Evolutionary conservation across 2,888 invertebrate species (phyloP).

Genomic region (Labia minor): DNA sequence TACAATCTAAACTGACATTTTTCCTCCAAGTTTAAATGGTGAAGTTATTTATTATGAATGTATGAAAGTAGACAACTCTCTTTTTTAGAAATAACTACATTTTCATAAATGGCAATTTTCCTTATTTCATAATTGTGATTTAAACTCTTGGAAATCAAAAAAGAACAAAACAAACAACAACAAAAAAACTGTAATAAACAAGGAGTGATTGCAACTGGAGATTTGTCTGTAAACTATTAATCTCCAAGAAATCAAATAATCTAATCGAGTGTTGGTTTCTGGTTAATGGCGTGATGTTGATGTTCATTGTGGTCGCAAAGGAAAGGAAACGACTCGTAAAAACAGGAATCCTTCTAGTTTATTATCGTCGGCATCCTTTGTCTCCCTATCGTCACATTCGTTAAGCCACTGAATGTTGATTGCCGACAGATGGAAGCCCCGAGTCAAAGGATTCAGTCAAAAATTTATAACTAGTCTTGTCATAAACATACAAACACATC

Average conservation of each 20-base stretch:
- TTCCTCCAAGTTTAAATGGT: no score
- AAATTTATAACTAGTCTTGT: slow-evolving; percentile 23
- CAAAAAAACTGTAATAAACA: no score
- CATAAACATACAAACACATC: slow-evolving; percentile 21
- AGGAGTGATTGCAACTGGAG: no score
- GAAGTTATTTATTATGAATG: no score
- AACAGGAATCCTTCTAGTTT: slow-evolving; percentile 1
- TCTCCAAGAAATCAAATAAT: neutral
- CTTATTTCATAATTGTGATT: no score
- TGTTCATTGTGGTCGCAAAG: slow-evolving; percentile 7
- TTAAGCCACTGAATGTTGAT: slow-evolving; percentile 17
- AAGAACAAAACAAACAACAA: no score
- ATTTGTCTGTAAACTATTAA: neutral
- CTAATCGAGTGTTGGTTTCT: neutral
- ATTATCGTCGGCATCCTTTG: slow-evolving; percentile 7
- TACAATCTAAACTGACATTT: no score
- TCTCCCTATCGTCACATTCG: slow-evolving; percentile 13
- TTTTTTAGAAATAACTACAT: no score
- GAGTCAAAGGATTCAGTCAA: slow-evolving; percentile 8
- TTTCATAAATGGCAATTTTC: no score
- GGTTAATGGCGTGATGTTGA: neutral
- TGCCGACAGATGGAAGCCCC: slow-evolving; percentile 17
- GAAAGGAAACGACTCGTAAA: slow-evolving; percentile 13
- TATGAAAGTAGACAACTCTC: no score
- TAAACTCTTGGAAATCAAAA: no score